phyloP scores from a whole-genome alignment of 2,797 vertebrate species.

The Pangasius larnaudii region DNA sequence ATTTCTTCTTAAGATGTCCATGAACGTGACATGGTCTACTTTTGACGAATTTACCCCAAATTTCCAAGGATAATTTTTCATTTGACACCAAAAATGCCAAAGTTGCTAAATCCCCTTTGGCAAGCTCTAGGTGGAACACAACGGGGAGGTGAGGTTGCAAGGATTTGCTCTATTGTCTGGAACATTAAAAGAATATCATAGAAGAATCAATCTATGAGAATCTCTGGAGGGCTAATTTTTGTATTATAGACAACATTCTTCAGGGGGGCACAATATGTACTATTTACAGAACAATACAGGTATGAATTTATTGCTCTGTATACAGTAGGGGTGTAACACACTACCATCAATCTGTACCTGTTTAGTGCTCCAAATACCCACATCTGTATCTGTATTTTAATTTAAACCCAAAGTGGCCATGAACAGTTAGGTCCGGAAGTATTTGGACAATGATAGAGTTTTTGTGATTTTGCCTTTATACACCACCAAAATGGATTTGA shows the following conservation, averaged over 20 bases:
- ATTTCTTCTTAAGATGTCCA: not conserved
- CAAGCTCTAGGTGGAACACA: not conserved
- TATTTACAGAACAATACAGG: not conserved
- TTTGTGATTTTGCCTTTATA: too few species aligned
- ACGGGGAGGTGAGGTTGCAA: not conserved
- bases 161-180: not conserved
- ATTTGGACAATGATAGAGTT: too few species aligned
- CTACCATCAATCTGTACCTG: not conserved
- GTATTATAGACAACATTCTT: not conserved
- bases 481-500: too few species aligned
- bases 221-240: not conserved
- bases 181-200: not conserved
- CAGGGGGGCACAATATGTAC: not conserved
- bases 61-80: not conserved
- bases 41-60: not conserved
- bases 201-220: too few species aligned
- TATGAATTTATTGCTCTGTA: not conserved
- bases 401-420: not conserved
- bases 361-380: too few species aligned
- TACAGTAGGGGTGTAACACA: not conserved
- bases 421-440: too few species aligned
- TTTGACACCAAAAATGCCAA: not conserved
- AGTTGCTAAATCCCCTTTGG: not conserved
- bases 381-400: not conserved
- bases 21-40: not conserved